These are phyloP conservation scores for Nycticryphes semicollaris DNA, from an alignment of 2,113 vertebrate genomes.

Conservation along the genomic window DNA sequence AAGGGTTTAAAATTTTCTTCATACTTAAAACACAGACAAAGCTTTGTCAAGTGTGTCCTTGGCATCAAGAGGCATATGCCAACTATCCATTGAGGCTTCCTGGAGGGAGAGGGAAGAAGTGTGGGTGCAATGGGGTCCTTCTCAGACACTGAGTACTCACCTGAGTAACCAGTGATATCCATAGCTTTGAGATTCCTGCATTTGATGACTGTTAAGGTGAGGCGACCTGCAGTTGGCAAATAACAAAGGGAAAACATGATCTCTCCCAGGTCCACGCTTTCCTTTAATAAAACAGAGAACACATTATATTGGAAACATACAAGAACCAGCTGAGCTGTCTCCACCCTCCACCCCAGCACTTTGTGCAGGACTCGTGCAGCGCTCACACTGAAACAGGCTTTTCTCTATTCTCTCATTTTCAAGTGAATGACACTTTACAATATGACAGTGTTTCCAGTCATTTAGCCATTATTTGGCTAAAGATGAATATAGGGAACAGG, in stretches of 20 bases:
- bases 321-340: neutral
- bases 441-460: fast-evolving
- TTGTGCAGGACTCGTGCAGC: neutral
- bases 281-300: slow-evolving; percentile 80
- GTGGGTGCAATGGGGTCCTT: neutral
- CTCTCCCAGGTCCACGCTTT: slow-evolving; percentile 97
- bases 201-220: slow-evolving; percentile 97
- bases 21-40: neutral
- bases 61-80: neutral
- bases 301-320: neutral
- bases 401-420: neutral
- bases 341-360: neutral
- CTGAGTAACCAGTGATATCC: slow-evolving; percentile 99
- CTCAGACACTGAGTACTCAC: slow-evolving; percentile 57
- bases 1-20: neutral
- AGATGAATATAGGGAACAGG: neutral
- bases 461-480: neutral
- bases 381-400: neutral
- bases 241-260: slow-evolving; percentile 99
- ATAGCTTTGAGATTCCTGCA: slow-evolving; percentile 99
- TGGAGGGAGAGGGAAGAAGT: neutral
- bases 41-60: neutral
- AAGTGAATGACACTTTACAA: neutral
- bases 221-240: slow-evolving; percentile 94
- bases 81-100: neutral